Evolutionary conservation across 2,888 invertebrate genomes (phyloP), one percentile per base, ranked within the genome.

Genomic region (Cryptocephalus moraei): DNA sequence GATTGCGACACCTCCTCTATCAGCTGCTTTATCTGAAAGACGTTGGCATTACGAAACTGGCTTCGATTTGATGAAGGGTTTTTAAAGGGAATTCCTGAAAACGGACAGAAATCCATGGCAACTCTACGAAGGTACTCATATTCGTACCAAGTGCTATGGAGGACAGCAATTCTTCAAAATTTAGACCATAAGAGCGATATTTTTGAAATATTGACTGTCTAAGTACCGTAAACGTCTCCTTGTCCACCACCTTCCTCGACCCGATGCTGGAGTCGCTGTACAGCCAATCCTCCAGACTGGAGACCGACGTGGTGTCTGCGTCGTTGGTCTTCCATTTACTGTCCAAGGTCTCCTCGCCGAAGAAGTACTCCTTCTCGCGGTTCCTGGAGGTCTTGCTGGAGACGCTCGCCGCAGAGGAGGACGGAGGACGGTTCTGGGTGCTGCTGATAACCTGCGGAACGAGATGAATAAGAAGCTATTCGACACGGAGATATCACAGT

Each of bases 361-460:
- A 67, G 51, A 64, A 68, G 51, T 65, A 66, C 51, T 68, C 68
- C 51, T 62, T 64, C 13, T 61, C 61, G 11, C 62, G 72, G 56
- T 52, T 59, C 55, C 55, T 56, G 33, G 62, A 62, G 43, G 68
- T 65, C 41, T 61, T 55, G 55, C 67, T 68, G 12, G 62, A 65
- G 11, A 60, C 55, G 49, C 68, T 67, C 13, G 60, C 61, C n/a
- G 62, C 55, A 8, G 55, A 55, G 8, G 66, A 64, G 12, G 65
- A 58, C 49, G 68, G 75, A 52, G 70, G 71, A 61, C 78, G 78
- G 45, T 75, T 75, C 70, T 82, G 82, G 62, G 77, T 80, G 53
- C 76, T 76, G 62, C 79, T 80, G 57, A 83, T 79, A 55, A 82
- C 82, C 82, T 82, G 43, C 45, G 54, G 52, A 8, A 46, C 33